Evolutionary conservation across 2,888 invertebrate species (phyloP).

Genomic region (Stenotaenia linearis): DNA sequence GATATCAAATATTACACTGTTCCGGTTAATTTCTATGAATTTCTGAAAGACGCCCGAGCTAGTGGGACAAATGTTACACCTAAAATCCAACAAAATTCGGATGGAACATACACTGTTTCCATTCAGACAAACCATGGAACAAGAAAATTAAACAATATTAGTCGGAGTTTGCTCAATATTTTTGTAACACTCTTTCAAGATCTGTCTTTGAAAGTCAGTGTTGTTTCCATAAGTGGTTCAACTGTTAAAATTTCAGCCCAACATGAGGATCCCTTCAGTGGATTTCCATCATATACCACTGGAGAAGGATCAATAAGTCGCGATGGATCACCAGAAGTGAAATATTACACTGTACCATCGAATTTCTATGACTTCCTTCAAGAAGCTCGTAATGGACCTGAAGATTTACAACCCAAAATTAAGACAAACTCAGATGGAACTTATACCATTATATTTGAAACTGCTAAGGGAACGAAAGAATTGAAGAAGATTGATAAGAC

Average conservation of each 20-base stretch:
- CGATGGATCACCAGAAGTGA: too few species aligned
- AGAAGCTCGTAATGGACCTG: too few species aligned
- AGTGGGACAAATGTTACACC: neutral
- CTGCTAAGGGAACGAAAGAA: too few species aligned
- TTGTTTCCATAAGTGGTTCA: neutral
- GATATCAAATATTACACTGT: neutral
- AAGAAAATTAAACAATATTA: neutral
- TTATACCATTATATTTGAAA: too few species aligned
- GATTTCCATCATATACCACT: too few species aligned
- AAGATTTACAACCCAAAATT: too few species aligned
- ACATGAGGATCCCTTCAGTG: too few species aligned
- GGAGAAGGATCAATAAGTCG: too few species aligned
- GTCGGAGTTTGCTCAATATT: neutral
- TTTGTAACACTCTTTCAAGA: neutral
- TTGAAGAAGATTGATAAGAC: too few species aligned
- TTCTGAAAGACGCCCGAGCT: neutral
- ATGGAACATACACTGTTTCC: neutral
- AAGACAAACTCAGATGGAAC: too few species aligned
- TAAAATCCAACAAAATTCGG: neutral
- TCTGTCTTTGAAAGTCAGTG: neutral
- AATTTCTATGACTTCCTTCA: too few species aligned
- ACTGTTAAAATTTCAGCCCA: neutral
- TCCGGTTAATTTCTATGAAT: neutral
- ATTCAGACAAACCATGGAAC: neutral
- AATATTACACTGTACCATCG: too few species aligned